Base-by-base conservation (phyloP, 1,140 invertebrate genomes). In the Procambarus virginalis region DNA sequence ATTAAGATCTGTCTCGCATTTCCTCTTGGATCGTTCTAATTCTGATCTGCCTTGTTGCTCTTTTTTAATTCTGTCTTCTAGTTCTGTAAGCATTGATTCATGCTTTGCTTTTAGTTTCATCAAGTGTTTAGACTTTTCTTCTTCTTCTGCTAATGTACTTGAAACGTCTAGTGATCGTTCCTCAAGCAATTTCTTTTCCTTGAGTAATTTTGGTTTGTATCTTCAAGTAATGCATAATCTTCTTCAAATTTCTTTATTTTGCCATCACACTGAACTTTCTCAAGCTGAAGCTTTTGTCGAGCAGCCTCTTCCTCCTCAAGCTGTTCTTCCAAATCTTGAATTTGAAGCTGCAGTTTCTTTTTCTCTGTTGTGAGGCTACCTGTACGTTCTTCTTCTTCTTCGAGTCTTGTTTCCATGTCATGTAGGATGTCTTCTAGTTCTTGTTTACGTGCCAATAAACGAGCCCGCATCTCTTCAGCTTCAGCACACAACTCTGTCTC, bases 191-290 rank as follows among this genome's bases (percentile, higher is more conserved):
- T 96, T 99, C 95, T 99, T 99, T 93, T 99, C 99, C 94, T 99
- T 99, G 2, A 96, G 83, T 6, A 99, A 94, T 94, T 95, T 76
- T 94, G 93, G 88, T 94, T 94, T 22, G 93, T 93, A 92, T 96
- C 95, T 55, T 96, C 95, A 75, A 96, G 96, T 9, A 98, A 93
- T 0, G 98, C 98, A 75, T 98, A 94, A 93, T 99, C 98, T 94
- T 99, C 98, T 93, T 99, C 99, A 45, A 99, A 93, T 94, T 99
- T 99, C 94, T 99, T 99, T 0, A 99, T 96, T 94, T 98, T 98
- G 12, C 96, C 96, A 94, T 99, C 99, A 92, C 97, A 96, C 92
- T 98, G 97, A 0, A 94, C 97, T 93, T 99, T 99, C 93, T 99
- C 99, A 20, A 99, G 94, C 93, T 99, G 98, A 5, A 99, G 93